Base-by-base conservation (phyloP, 2,113 vertebrate species). In the Callopanchax toddi region DNA sequence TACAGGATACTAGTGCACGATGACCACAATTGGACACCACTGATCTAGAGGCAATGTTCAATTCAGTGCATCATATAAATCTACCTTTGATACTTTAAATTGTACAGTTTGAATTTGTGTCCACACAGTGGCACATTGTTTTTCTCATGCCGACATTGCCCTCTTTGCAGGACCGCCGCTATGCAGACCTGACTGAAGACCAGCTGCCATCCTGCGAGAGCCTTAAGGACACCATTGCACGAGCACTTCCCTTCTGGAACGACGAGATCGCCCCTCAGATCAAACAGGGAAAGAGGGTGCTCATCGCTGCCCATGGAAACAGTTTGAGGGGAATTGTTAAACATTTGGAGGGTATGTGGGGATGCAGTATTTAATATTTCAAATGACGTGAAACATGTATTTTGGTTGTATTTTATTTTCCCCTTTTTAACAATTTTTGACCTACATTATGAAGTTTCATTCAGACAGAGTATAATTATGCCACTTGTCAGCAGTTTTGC, bases 231-330 rank as follows among this genome's bases (percentile, higher is more conserved):
- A 97, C 96, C 60, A 97, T 97, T 0, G 95, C 95, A 5, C 87
- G 95, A 0, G 95, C 95, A 1, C 85, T 97, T 68, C 96, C 96
- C 10, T 97, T 91, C 91, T 97, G 96, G 96, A 95, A 97, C 0
- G 91, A 97, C 0, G 90, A 93, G 65, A 94, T 97, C 2, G 94
- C 79, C 21, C 95, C 95, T 16, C 92, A 96, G 87, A 95, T 97
- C 82, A 95, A 94, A 62, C 87, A 90, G 1, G 95, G 95, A 62
- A 95, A 95, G 85, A 81, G 94, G 21, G 95, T 96, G 40, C 93
- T 97, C 56, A 97, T 97, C 0, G 95, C 95, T 0, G 96, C 96
- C 45, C 96, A 97, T 0, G 96, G 96, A 36, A 97, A 97, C 89
- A 97, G 96, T 48, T 86, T 97, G 29, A 92, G 96, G 1, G 96